These are phyloP conservation scores for Natator depressus DNA, from an alignment of 2,113 vertebrate genomes.

Conservation along the genomic window DNA sequence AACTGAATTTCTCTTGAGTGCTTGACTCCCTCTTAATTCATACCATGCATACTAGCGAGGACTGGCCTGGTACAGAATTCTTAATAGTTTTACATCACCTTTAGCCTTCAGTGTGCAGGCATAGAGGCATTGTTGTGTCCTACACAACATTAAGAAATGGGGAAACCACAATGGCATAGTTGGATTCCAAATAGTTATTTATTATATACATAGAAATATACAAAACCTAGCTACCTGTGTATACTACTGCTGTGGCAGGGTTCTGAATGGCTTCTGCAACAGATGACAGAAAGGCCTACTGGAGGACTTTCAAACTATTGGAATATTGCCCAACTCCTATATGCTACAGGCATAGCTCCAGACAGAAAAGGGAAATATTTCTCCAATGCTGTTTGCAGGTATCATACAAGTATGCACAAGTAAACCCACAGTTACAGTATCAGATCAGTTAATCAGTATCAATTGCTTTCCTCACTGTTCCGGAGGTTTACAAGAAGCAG, in stretches of 20 bases:
- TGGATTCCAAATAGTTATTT: neutral
- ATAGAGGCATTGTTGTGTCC: neutral
- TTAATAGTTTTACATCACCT: neutral
- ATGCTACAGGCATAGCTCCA: neutral
- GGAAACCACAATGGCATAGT: neutral
- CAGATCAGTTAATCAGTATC: neutral
- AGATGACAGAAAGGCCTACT: neutral
- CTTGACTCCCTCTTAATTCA: neutral
- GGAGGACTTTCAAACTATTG: neutral
- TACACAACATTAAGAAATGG: neutral
- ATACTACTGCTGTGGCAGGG: neutral
- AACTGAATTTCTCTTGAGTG: neutral
- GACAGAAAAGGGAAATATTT: neutral
- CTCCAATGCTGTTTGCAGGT: neutral
- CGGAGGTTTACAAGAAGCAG: neutral
- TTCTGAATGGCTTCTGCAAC: neutral
- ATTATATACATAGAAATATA: neutral
- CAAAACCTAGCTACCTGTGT: neutral
- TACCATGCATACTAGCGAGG: fast-evolving
- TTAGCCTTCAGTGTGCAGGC: neutral
- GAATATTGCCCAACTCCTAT: neutral
- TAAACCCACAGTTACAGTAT: neutral
- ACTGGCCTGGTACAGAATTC: neutral
- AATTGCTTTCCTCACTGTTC: neutral
- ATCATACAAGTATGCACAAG: neutral